Percentiles rank a stretch among this genome's conserved stretches.
Evolutionary conservation across 2,888 invertebrate genomes (phyloP).

Genomic region (Mechanitis messenoides): DNA sequence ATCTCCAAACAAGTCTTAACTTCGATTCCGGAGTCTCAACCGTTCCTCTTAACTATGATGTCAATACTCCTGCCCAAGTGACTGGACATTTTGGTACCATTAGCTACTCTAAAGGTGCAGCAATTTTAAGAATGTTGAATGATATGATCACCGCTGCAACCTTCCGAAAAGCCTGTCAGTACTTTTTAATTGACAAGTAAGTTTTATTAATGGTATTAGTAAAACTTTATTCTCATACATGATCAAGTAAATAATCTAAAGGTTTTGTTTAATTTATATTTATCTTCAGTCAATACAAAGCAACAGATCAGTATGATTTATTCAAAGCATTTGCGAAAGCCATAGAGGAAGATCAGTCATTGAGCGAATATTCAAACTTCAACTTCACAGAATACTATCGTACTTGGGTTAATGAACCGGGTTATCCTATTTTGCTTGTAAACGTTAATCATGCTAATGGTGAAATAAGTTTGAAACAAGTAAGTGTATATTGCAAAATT

Average conservation of each 20-base stretch:
- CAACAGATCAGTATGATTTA: constrained; percentile 69
- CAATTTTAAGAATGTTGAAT: constrained; percentile 61
- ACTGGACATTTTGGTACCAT: constrained; percentile 81
- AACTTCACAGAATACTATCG: constrained; percentile 69
- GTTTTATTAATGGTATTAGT: constrained; percentile 29
- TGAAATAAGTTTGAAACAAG: constrained; percentile 56
- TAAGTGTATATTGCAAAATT: constrained; percentile 31
- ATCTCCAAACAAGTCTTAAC: constrained; percentile 79
- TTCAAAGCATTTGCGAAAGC: constrained; percentile 65
- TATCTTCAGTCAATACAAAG: constrained; percentile 52
- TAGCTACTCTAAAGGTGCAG: constrained; percentile 81
- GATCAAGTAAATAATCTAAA: too few species aligned
- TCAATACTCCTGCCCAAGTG: constrained; percentile 78
- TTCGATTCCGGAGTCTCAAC: constrained; percentile 56
- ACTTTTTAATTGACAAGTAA: constrained; percentile 71
- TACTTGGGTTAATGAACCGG: constrained; percentile 79
- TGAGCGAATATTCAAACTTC: constrained; percentile 51
- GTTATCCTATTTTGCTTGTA: constrained; percentile 77
- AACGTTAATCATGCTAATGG: constrained; percentile 55
- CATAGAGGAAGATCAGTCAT: constrained; percentile 43
- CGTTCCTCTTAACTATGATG: constrained; percentile 77
- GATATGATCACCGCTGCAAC: constrained; percentile 55
- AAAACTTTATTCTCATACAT: too few species aligned
- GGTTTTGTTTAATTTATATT: not conserved
- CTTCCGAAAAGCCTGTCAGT: constrained; percentile 48